Evolutionary conservation across 2,797 vertebrate species (phyloP), one percentile per base, ranked within the genome.

Genomic region (Gambusia yucatana): DNA sequence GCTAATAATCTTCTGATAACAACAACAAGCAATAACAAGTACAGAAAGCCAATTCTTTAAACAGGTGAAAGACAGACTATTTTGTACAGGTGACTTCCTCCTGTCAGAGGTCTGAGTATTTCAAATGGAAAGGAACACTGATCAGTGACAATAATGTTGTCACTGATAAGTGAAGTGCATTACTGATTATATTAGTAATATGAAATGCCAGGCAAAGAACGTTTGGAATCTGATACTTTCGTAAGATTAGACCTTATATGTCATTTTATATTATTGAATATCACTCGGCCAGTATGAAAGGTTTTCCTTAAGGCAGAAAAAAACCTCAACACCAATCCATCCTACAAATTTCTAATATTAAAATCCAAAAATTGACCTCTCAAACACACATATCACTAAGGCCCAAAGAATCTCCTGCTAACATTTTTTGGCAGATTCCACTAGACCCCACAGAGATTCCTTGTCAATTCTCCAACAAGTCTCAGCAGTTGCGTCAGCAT

Each of bases 11-110:
- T 59, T 46, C 67, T 5, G 10, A 33, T 11, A 59, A 78, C 28
- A 71, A 71, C 75, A 76, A 71, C 25, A 77, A 55, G 55, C 67
- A 44, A 44, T 70, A 16, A 46, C 43, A 78, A 55, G n/a, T 55
- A 59, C 20, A 50, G 30, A 73, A 79, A 52, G n/a, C 5, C 48
- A 67, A 69, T 33, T 73, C 43, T 3, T 43, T 20, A 43, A 25
- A 30, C 39, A 57, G 30, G 28, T 67, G 22, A 69, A 46, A 67
- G 71, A 43, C 14, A 33, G 36, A 74, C 20, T 8, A 36, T 39
- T 57, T 72, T 72, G n/a, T 16, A 67, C 25, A 33, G 22, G 39
- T 61, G 43, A 73, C 50, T 72, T 63, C 30, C 36, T 16, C 59
- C 16, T 28, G 22, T 70, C 14, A 4, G 8, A 61, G 43, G 6